Conservation (phyloP, 2,797 vertebrate species). For the Chromobotia macracanthus region DNA sequence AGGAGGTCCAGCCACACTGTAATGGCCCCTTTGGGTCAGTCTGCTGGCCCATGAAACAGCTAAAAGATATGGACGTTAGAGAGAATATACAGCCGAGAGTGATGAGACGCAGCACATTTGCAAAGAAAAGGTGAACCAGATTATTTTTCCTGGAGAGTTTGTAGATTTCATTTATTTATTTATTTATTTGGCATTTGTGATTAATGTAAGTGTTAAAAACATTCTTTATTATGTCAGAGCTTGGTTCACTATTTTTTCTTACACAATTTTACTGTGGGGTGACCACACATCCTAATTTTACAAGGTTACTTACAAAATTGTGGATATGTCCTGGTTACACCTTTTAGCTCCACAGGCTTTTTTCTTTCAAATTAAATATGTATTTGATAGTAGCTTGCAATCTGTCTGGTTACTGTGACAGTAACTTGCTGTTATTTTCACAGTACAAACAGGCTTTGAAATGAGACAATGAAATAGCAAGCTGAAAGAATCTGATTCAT, state of each 20-base stretch:
- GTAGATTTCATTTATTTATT: not conserved
- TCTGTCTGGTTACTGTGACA: no score
- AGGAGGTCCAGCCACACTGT: constrained; percentile 63
- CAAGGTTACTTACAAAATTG: no score
- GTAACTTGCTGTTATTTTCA: no score
- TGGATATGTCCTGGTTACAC: no score
- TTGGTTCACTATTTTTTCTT: not conserved
- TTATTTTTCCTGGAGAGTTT: not conserved
- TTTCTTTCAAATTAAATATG: no score
- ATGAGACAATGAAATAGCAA: no score
- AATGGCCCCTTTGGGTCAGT: constrained; percentile 70
- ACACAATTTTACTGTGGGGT: no score
- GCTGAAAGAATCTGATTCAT: no score
- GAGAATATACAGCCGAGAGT: constrained; percentile 61
- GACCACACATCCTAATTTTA: no score
- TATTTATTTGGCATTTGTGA: not conserved
- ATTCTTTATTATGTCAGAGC: not conserved
- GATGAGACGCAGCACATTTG: constrained; percentile 5
- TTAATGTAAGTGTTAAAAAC: not conserved
- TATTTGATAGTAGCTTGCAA: no score
- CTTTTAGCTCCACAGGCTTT: no score
- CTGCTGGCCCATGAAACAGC: constrained; percentile 72
- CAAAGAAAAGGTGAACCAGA: constrained; percentile 18
- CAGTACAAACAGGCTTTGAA: no score
- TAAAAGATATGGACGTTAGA: constrained; percentile 67